These are phyloP conservation scores for Paedocypris sp. DNA, from an alignment of 2,113 vertebrate species.

Conservation along the genomic window DNA sequence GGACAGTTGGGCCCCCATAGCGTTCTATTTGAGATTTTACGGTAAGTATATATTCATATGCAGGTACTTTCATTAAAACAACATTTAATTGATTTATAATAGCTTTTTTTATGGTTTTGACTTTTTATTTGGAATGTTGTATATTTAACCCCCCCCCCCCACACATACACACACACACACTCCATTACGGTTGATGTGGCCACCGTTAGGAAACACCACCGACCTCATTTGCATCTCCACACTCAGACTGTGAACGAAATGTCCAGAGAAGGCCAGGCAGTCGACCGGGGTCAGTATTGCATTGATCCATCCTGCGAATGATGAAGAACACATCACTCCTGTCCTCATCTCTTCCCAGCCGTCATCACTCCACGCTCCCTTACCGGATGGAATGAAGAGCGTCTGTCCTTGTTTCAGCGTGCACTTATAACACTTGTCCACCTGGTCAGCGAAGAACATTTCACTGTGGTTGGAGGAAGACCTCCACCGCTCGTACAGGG, in stretches of 20 bases:
- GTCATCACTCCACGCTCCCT: slow-evolving; percentile 3
- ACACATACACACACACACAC: no score
- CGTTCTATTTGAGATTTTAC: no score
- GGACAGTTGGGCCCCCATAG: no score
- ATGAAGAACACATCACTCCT: background rate
- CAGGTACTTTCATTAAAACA: no score
- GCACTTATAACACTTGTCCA: slow-evolving; percentile 97
- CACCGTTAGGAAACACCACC: slow-evolving; percentile 24
- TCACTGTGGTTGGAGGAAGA: slow-evolving; percentile 93
- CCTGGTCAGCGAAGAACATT: slow-evolving; percentile 98
- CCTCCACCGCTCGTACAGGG: slow-evolving; percentile 92
- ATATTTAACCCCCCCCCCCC: no score
- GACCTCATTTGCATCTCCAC: slow-evolving; percentile 99
- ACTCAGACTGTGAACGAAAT: slow-evolving; percentile 91
- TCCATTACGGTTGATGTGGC: no score
- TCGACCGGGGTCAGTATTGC: slow-evolving; percentile 93
- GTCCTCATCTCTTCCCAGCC: background rate
- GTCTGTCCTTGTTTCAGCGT: slow-evolving; percentile 93
- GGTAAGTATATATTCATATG: no score
- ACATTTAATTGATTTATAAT: no score
- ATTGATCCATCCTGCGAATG: slow-evolving; percentile 83
- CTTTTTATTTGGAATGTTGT: no score
- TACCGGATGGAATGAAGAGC: slow-evolving; percentile 93
- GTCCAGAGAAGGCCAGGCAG: slow-evolving; percentile 89
- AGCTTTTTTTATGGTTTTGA: no score